Evolutionary conservation across 2,113 vertebrate genomes (phyloP), one percentile per base, ranked within the genome.

Genomic region (Acanthochromis polyacanthus): DNA sequence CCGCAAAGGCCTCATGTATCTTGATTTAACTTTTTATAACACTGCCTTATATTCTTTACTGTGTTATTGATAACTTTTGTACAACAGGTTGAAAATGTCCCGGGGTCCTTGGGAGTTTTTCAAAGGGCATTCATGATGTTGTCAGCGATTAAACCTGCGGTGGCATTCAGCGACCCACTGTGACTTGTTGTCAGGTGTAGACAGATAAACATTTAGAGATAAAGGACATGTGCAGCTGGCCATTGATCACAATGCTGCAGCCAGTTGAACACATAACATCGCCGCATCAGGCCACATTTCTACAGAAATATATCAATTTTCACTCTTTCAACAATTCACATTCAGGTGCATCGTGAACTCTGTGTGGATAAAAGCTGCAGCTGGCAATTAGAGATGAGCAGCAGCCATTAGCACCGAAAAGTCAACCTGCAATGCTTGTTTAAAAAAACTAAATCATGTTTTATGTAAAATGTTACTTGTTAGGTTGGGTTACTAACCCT

Each of bases 131-230:
- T 66, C 8, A 10, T 57, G 60, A 68, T 63, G 50, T 38, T 70
- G 71, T 66, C 63, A 74, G 38, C 64, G 77, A 83, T 78, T 71
- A 76, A 76, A 80, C 75, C 55, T 67, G 74, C 11, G 55, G 52
- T 70, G 78, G 71, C 48, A 75, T 83, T 88, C 74, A 79, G 57
- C 53, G 71, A 57, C 84, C 84, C 61, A 3, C 65, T 15, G 4
- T 63, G 75, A 63, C 66, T 68, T 72, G 25, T 69, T 22, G 11
- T 51, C 25, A 23, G 36, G 45, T 38, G 32, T 19, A 30, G 61
- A 55, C 20, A 75, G 69, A 81, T 78, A 75, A 75, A 63, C 43
- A 67, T 55, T 52, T 10, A 36, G 23, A 40, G 50, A 76, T 53
- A 66, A 83, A 75, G 65, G n/a, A 71, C n/a, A 36, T 14, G 22